These are phyloP conservation scores for Florisuga fusca DNA, from an alignment of 2,797 vertebrate genomes.

Conservation along the genomic window DNA sequence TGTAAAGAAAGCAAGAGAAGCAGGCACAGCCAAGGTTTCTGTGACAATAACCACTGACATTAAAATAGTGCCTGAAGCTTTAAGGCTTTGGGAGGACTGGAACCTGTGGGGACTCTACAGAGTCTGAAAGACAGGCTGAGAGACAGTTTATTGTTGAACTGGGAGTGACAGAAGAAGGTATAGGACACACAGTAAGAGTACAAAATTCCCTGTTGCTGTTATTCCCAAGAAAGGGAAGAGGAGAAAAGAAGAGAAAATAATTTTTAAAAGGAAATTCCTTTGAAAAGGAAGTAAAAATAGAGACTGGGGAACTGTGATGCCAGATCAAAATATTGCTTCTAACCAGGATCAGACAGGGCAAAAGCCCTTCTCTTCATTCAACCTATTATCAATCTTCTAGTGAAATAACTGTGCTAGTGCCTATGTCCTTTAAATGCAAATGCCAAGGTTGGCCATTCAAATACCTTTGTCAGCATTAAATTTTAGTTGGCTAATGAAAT, in stretches of 20 bases:
- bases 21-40: neutral
- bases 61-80: neutral
- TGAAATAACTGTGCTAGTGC: neutral
- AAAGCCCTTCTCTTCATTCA: neutral
- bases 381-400: neutral
- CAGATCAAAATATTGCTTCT: neutral
- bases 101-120: neutral
- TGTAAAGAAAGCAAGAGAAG: neutral
- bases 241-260: neutral
- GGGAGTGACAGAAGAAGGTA: neutral
- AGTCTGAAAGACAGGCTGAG: neutral
- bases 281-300: neutral
- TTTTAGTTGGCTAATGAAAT: neutral
- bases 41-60: fast-evolving
- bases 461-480: neutral
- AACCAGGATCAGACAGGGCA: neutral
- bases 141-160: neutral
- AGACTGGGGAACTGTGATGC: neutral
- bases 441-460: neutral
- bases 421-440: neutral
- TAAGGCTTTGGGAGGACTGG: neutral
- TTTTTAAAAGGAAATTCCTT: neutral
- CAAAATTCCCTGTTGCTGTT: neutral
- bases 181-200: neutral
- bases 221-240: neutral